phyloP scores from a whole-genome alignment of 2,113 vertebrate genomes.

The Epinephelus fuscoguttatus region DNA sequence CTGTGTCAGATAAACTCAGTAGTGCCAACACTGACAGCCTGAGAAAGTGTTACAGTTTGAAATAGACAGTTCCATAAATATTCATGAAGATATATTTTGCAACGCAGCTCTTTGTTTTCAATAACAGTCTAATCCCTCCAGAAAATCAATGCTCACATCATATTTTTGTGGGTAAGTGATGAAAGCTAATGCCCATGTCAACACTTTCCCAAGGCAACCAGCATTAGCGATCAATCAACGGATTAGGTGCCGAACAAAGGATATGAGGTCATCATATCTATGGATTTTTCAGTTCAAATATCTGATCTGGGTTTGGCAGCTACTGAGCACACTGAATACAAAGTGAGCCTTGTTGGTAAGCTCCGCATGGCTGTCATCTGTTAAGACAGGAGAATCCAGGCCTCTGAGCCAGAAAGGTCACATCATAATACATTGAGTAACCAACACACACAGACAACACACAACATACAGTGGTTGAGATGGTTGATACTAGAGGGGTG shows the following conservation, averaged over 20 bases:
- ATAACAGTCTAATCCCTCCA: conserved; percentile 64
- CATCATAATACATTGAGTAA: conserved; percentile 62
- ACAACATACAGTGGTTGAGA: not conserved
- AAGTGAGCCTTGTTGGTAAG: conserved; percentile 28
- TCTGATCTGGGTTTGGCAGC: conserved; percentile 56
- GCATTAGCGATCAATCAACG: conserved; percentile 64
- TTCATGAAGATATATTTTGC: conserved; percentile 70
- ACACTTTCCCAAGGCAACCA: conserved; percentile 71
- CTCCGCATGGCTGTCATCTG: conserved; percentile 23
- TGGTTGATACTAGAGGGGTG: no score
- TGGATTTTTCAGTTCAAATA: conserved; percentile 71
- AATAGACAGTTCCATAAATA: conserved; percentile 65
- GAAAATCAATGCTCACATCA: conserved; percentile 72
- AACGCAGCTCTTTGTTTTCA: conserved; percentile 70
- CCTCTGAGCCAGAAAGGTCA: conserved; percentile 74
- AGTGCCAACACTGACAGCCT: conserved; percentile 39
- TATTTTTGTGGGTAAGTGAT: conserved; percentile 65
- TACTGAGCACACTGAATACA: conserved; percentile 48
- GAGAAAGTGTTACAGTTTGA: conserved; percentile 55
- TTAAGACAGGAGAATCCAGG: conserved; percentile 52
- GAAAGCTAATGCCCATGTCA: conserved; percentile 68
- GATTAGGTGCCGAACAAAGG: conserved; percentile 70
- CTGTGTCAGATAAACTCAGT: conserved; percentile 37
- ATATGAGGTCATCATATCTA: conserved; percentile 71
- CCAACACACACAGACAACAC: not conserved